Percentiles rank a stretch among this genome's conserved stretches.
Evolutionary conservation across 2,888 invertebrate species (phyloP).

Genomic region (Orthonychiurus folsomi): DNA sequence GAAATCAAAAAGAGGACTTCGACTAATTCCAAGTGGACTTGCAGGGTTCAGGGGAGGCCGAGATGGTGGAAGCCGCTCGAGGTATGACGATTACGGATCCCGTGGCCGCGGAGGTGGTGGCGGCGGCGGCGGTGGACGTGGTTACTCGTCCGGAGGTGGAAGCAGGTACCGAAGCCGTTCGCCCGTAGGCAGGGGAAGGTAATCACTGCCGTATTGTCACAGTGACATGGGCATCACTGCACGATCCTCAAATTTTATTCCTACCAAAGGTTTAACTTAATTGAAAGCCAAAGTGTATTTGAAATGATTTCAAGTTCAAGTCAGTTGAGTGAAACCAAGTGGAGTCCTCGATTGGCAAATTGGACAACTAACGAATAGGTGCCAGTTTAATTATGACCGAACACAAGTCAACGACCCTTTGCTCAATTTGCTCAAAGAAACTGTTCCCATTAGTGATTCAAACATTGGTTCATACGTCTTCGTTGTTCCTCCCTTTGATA

Average conservation of each 20-base stretch:
- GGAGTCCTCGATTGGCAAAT: too few species aligned
- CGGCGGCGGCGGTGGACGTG: constrained; percentile 44
- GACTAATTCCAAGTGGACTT: too few species aligned
- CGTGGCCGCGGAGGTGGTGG: constrained; percentile 21
- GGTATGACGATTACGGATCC: constrained; percentile 24
- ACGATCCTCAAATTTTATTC: neutral
- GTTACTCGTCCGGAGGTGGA: constrained; percentile 38
- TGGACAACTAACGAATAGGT: too few species aligned
- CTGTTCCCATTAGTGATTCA: too few species aligned
- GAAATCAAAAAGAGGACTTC: too few species aligned
- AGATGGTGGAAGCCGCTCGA: constrained; percentile 45
- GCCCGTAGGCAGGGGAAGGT: constrained; percentile 51
- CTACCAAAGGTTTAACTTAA: neutral
- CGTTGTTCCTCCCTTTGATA: too few species aligned
- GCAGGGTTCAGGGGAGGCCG: constrained; percentile 41
- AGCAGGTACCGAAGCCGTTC: constrained; percentile 51
- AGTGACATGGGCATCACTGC: neutral
- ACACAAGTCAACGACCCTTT: too few species aligned
- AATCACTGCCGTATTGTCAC: constrained; percentile 30
- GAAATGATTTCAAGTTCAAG: too few species aligned
- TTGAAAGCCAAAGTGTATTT: neutral
- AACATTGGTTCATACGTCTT: too few species aligned
- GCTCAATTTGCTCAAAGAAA: too few species aligned
- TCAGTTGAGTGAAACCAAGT: too few species aligned
- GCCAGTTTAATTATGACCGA: too few species aligned